Conservation (phyloP, 2,797 vertebrate species). For the Epinephelus awoara region DNA sequence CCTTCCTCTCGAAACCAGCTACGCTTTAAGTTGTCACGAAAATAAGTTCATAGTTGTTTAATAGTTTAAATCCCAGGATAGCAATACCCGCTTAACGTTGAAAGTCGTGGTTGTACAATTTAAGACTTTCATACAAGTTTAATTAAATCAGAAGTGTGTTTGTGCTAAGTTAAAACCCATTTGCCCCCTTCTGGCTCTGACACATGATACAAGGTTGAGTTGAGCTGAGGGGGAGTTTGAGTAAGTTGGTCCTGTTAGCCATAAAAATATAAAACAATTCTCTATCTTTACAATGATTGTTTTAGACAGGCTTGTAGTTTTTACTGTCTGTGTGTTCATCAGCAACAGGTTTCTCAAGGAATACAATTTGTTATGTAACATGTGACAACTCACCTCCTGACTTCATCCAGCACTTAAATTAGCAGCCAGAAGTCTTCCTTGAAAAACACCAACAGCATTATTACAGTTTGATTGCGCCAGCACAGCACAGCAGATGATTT, state of each 20-base stretch:
- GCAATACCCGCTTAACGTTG: accelerated
- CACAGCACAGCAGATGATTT: background rate
- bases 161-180: conserved; percentile 25
- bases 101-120: background rate
- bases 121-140: background rate
- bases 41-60: conserved; percentile 8
- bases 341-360: conserved; percentile 44
- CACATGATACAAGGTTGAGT: conserved; percentile 1
- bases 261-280: background rate
- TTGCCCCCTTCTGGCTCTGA: conserved; percentile 28
- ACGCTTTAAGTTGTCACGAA: conserved; percentile 53
- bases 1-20: conserved; percentile 78
- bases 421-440: background rate
- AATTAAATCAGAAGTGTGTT: background rate
- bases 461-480: background rate
- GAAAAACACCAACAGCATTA: background rate
- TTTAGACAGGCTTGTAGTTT: background rate
- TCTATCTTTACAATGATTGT: background rate
- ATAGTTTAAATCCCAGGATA: accelerated
- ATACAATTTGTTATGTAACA: conserved; percentile 41
- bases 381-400: conserved; percentile 28
- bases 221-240: background rate
- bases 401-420: conserved; percentile 1
- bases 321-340: background rate
- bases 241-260: background rate